Evolutionary conservation across 1,140 invertebrate species (phyloP).

Genomic region (Centruroides sculpturatus): DNA sequence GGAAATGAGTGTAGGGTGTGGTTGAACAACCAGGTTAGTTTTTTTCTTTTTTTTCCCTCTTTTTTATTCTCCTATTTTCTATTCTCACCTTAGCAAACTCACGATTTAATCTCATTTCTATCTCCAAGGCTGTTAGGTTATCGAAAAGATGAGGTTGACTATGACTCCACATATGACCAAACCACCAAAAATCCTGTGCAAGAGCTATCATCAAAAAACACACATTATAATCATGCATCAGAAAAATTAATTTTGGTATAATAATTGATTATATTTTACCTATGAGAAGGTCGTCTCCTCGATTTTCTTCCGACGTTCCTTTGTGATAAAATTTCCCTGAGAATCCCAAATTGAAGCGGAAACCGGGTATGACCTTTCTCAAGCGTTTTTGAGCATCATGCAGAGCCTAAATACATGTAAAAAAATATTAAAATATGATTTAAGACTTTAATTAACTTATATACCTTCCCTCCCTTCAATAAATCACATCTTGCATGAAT

Average conservation of each 20-base stretch:
- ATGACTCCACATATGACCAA: conserved; percentile 97
- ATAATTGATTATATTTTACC: conserved; percentile 34
- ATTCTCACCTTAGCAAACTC: conserved; percentile 55
- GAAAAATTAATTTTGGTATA: too few relatives aligned
- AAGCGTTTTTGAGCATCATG: conserved; percentile 69
- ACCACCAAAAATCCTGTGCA: conserved; percentile 60
- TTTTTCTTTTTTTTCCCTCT: too few relatives aligned
- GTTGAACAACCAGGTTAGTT: too few relatives aligned
- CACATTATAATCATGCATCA: too few relatives aligned
- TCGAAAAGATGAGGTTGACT: conserved; percentile 89
- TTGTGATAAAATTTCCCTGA: conserved; percentile 94
- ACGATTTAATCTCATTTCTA: conserved; percentile 81
- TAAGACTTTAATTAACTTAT: too few relatives aligned
- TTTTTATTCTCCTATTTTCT: too few relatives aligned
- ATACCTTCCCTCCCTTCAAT: too few relatives aligned
- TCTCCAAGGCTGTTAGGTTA: conserved; percentile 67
- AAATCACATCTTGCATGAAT: too few relatives aligned
- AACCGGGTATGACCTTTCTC: conserved; percentile 40
- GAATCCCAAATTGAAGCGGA: conserved; percentile 88
- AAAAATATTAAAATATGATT: not conserved
- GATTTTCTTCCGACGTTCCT: conserved; percentile 78
- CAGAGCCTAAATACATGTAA: conserved; percentile 42
- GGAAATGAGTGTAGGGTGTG: too few relatives aligned
- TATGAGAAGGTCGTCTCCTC: conserved; percentile 80
- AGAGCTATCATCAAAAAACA: too few relatives aligned